Evolutionary conservation across 2,888 invertebrate genomes (phyloP), one percentile per base, ranked within the genome.

Genomic region (Chymomyza procnemis): DNA sequence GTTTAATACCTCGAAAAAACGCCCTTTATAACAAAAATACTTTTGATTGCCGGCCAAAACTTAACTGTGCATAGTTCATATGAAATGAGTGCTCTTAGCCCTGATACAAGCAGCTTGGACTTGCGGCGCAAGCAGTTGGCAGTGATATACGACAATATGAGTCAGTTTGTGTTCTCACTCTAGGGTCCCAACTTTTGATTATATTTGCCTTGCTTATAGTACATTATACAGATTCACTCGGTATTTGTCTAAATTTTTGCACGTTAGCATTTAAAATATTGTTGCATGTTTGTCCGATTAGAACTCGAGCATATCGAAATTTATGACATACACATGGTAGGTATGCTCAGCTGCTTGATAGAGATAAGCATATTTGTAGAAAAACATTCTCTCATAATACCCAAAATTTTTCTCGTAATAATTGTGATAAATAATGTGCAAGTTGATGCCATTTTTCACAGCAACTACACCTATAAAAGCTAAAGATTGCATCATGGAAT

Each of bases 351-450:
- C 22, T 60, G 47, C n/a, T 22, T 60, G n/a, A 14, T 16, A n/a
- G 3, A 41, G 41, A 14, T 46, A 59, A n/a, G n/a, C 12, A 14
- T 12, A 41, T 0, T 41, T 41, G 34, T 12, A 41, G 12, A 41
- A 9, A 12, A 9, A 41, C 12, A 41, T 12, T 41, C 3, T 41
- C 12, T 3, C 34, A 41, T 41, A 9, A 41, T 41, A 41, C 34
- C 3, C 50, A 3, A 16, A 50, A 12, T 41, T 41, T 41, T 41
- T 41, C 5, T 34, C 34, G 9, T 2, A 9, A 41, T 12, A 41
- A 12, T 12, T 82, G 73, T 82, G 80, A 82, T 75, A 82, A 80
- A 80, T 77, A 82, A 82, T 75, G 82, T 82, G 79, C 74, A 80
- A 80, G 82, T 79, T 82, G 79, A 73, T 79, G 73, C 74, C 73